A percentile compares a stretch with the other conserved stretches of the same genome.
Conservation (phyloP, 2,888 invertebrate species). For the Augochlorella aurata region DNA sequence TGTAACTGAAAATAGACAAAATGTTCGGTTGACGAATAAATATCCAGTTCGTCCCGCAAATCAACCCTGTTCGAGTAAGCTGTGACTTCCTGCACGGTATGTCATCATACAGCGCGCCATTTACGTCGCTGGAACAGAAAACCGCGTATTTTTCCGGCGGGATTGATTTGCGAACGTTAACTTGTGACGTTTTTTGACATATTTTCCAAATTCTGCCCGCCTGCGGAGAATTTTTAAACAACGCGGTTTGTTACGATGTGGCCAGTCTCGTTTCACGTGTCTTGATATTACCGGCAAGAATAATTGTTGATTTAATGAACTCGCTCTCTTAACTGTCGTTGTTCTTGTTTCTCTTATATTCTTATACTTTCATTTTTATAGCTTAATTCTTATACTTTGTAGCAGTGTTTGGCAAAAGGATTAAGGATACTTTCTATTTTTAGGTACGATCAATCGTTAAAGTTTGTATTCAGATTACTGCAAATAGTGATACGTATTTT, state of each 20-base stretch:
- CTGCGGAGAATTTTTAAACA: not conserved
- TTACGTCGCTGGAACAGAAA: not conserved
- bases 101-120: constrained; percentile 3
- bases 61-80: constrained; percentile 1
- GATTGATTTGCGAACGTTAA: constrained; percentile 17
- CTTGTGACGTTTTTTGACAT: not conserved
- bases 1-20: not conserved
- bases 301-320: not conserved
- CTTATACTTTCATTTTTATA: too few species aligned
- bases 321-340: too few species aligned
- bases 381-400: too few species aligned
- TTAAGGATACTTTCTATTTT: too few species aligned
- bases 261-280: too few species aligned
- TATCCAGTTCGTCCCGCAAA: constrained; percentile 9
- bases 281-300: not conserved
- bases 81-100: not conserved
- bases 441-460: too few species aligned
- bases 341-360: too few species aligned
- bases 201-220: not conserved
- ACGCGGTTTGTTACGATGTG: not conserved
- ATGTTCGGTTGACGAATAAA: not conserved
- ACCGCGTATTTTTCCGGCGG: constrained; percentile 6
- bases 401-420: too few species aligned
- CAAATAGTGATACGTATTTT: too few species aligned
- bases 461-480: too few species aligned